Evolutionary conservation across 2,113 vertebrate species (phyloP).

Genomic region (Callipepla squamata): DNA sequence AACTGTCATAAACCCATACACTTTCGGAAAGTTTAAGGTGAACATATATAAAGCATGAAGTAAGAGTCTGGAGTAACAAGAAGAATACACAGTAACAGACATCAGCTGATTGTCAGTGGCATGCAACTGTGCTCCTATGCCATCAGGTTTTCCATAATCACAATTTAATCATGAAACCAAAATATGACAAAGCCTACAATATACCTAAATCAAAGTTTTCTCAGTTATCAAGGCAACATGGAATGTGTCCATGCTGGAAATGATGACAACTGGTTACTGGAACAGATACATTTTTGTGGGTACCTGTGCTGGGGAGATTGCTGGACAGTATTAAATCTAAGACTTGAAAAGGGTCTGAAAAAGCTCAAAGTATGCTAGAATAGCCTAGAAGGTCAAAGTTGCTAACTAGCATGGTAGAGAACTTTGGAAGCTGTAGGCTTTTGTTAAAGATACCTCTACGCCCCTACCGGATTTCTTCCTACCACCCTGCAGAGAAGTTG

Average conservation of each 20-base stretch:
- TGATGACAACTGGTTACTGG: accelerated
- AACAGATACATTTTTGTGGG: neutral
- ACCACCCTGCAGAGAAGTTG: neutral
- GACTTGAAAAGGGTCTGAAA: neutral
- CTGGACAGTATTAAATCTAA: neutral
- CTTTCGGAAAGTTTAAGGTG: neutral
- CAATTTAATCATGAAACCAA: neutral
- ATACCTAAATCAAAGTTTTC: neutral
- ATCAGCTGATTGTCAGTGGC: neutral
- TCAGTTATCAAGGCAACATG: neutral
- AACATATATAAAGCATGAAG: accelerated
- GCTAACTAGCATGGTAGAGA: neutral
- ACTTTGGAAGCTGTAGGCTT: neutral
- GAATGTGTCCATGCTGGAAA: neutral
- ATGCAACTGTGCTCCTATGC: neutral
- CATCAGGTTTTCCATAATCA: neutral
- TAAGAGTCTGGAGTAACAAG: neutral
- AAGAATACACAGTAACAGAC: neutral
- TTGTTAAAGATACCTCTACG: neutral
- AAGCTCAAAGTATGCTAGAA: neutral
- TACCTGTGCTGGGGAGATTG: neutral
- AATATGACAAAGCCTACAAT: neutral
- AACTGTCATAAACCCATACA: neutral
- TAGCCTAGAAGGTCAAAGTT: accelerated
- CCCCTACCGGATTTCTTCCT: neutral